Percentiles rank a stretch among this genome's conserved stretches.
These are phyloP conservation scores for Podarcis siculus DNA, from an alignment of 2,797 vertebrate species.

Conservation along the genomic window DNA sequence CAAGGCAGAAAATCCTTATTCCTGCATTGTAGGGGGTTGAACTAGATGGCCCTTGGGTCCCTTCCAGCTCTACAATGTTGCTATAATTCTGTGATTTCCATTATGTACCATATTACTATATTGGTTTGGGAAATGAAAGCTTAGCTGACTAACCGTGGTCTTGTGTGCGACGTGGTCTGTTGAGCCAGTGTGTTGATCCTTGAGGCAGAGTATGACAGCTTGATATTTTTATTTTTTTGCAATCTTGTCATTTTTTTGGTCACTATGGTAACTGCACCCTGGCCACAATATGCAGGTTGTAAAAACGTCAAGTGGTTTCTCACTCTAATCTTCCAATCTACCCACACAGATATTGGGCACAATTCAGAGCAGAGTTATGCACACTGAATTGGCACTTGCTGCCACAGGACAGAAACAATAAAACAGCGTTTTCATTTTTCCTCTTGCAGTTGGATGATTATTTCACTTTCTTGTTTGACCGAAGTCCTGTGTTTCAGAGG, in stretches of 20 bases:
- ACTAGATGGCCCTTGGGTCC: no score
- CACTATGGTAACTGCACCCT: constrained; percentile 12
- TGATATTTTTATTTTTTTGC: not conserved
- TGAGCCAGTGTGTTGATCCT: not conserved
- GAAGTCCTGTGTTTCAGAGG: no score
- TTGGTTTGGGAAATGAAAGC: not conserved
- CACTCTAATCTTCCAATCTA: not conserved
- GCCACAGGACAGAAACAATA: not conserved
- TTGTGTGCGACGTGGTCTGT: not conserved
- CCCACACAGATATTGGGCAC: not conserved
- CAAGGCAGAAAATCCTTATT: no score
- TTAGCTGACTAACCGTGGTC: not conserved
- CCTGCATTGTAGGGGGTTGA: no score
- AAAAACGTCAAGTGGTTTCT: not conserved
- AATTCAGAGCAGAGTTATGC: not conserved
- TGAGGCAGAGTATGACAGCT: not conserved
- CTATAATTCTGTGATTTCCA: not conserved
- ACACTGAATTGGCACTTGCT: not conserved
- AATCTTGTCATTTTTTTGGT: not conserved
- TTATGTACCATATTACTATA: not conserved
- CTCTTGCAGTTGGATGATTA: not conserved
- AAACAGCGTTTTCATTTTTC: not conserved
- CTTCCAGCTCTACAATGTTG: no score
- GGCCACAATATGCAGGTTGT: not conserved
- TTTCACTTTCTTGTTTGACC: not conserved